Percentiles rank a stretch among this genome's conserved stretches.
These are phyloP conservation scores for Nebria salina DNA, from an alignment of 2,888 invertebrate species.

Conservation along the genomic window DNA sequence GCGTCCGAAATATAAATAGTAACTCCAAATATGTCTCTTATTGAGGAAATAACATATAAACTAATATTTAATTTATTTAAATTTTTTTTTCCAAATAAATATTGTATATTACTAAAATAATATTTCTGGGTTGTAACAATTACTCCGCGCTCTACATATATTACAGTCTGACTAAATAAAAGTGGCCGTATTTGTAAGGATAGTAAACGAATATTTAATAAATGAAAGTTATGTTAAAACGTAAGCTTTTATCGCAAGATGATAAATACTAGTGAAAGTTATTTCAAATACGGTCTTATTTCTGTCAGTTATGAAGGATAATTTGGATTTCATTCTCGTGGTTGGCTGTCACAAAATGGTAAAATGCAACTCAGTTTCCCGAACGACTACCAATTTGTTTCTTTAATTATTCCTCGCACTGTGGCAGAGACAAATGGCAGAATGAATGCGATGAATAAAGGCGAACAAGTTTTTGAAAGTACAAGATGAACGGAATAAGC, in stretches of 20 bases:
- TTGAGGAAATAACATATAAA: no score
- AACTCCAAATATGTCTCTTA: no score
- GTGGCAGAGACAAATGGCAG: conserved; percentile 36
- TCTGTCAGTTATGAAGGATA: conserved; percentile 26
- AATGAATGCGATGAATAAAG: conserved; percentile 32
- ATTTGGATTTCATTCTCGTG: conserved; percentile 32
- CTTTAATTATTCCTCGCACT: conserved; percentile 41
- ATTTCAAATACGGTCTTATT: background rate
- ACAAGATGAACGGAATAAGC: conserved; percentile 25
- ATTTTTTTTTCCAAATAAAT: no score
- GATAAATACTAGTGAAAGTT: background rate
- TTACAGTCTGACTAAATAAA: no score
- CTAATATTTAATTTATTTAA: no score
- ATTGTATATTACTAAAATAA: no score
- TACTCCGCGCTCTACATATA: no score
- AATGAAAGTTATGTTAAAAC: no score
- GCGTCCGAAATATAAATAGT: no score
- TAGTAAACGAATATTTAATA: no score
- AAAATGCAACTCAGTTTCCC: conserved; percentile 33
- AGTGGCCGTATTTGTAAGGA: no score
- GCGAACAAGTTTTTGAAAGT: conserved; percentile 36
- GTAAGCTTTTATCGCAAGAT: background rate
- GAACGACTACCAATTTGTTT: conserved; percentile 43
- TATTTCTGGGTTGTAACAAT: no score
- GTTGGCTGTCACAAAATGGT: conserved; percentile 25